Percentiles rank a stretch among this genome's conserved stretches.
Conservation (phyloP, 2,888 invertebrate genomes). For the Andrena hattorfiana region DNA sequence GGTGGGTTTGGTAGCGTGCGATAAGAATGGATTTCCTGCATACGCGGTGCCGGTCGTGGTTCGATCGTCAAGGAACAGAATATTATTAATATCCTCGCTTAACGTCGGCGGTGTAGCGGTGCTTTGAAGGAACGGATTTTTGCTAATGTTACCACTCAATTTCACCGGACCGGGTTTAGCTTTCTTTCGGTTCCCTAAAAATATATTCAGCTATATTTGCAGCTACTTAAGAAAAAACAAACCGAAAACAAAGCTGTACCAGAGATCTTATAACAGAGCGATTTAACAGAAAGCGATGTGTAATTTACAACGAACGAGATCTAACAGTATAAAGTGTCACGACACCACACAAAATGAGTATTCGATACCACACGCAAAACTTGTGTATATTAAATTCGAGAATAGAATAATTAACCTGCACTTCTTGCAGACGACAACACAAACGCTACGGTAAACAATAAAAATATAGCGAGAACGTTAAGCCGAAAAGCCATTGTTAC, state of each 20-base stretch:
- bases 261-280: background rate
- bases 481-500: conserved; percentile 46
- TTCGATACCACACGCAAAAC: background rate
- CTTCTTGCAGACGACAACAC: conserved; percentile 1
- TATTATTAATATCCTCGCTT: conserved; percentile 16
- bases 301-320: background rate
- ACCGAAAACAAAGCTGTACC: too few species aligned
- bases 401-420: conserved; percentile 51
- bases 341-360: background rate
- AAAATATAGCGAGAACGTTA: conserved; percentile 14
- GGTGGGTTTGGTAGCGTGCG: too few species aligned
- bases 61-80: conserved; percentile 33
- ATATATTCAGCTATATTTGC: background rate
- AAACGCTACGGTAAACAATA: conserved; percentile 31
- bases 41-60: background rate
- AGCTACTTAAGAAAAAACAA: background rate
- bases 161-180: conserved; percentile 1
- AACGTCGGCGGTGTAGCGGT: background rate
- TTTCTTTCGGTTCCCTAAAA: conserved; percentile 38
- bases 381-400: conserved; percentile 1
- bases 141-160: conserved; percentile 12
- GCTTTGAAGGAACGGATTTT: conserved; percentile 47
- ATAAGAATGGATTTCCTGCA: conserved; percentile 41
- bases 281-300: background rate
- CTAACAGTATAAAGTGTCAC: background rate